Evolutionary conservation across 2,888 invertebrate species (phyloP), one percentile per base, ranked within the genome.

Genomic region (Blera fallax): DNA sequence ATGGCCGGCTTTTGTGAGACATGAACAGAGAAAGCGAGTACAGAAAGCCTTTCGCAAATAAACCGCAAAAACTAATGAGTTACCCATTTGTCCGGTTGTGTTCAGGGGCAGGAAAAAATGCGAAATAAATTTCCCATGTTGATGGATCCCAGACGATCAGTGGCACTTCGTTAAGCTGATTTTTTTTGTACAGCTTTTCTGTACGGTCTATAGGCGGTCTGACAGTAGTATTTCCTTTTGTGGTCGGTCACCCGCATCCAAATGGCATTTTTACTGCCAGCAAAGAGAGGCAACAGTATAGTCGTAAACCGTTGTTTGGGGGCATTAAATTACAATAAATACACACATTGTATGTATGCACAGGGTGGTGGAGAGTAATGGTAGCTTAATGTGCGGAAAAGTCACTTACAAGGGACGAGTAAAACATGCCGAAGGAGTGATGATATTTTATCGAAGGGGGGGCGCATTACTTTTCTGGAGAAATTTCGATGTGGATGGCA

Each of bases 1-100:
- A 85, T 85, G 32, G 14, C 18, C 14, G 10, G 34, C 37, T 45
- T 58, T 43, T 70, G 70, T 10, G 21, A 58, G 70, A 69, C 29
- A 43, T 10, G n/a, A 5, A 54, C 40, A 52, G 4, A 29, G n/a
- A 14, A 16, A 45, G 18, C 1, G 37, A 27, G 29, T 29, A 14
- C 70, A 7, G 40, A 54, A 18, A 43, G 43, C n/a, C 62, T 40
- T 40, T 40, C 10, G 24, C 34, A 54, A 67, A 78, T 67, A 73
- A 70, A 78, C 73, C 67, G 48, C 72, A 83, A 54, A 67, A 78
- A 67, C 77, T 78, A 83, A 83, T 78, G 73, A 83, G 83, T 67
- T 67, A 64, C 27, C 78, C 65, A 73, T 78, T 83, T 83, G 83
- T 78, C 48, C 8, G 5, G 34, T 32, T 54, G 67, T 60, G 45